Conservation (phyloP, 2,113 vertebrate species). For the Atrichornis clamosus region DNA sequence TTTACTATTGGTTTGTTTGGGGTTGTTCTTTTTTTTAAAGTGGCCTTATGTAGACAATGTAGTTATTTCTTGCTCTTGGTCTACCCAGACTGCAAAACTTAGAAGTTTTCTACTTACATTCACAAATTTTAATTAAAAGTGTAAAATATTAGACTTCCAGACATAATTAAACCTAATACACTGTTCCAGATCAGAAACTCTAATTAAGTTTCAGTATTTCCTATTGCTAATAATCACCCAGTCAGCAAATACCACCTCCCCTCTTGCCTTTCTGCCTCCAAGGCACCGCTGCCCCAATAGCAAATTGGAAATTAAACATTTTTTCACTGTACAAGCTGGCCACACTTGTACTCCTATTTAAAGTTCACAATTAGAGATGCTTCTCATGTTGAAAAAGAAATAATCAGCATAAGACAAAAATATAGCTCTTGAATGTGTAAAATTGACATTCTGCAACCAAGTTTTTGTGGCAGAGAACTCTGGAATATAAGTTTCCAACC, state of each 20-base stretch:
- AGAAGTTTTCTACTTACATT: constrained; percentile 21
- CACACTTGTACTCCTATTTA: constrained; percentile 21
- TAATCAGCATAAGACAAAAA: neutral
- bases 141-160: constrained; percentile 36
- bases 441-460: neutral
- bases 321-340: constrained; percentile 2
- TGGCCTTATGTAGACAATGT: neutral
- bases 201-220: constrained; percentile 55
- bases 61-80: neutral
- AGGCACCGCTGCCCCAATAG: constrained; percentile 6
- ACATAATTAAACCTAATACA: constrained; percentile 58
- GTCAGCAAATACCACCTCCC: neutral
- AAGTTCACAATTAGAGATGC: constrained; percentile 28
- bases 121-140: constrained; percentile 57
- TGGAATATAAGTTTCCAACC: neutral
- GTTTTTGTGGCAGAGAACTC: neutral
- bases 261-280: neutral
- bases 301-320: constrained; percentile 63
- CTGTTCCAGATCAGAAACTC: constrained; percentile 47
- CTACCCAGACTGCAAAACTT: neutral
- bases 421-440: neutral
- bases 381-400: constrained; percentile 2
- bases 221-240: constrained; percentile 57
- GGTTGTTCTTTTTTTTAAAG: neutral
- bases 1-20: neutral